Conservation (phyloP, 2,888 invertebrate genomes). For the Actias luna region DNA sequence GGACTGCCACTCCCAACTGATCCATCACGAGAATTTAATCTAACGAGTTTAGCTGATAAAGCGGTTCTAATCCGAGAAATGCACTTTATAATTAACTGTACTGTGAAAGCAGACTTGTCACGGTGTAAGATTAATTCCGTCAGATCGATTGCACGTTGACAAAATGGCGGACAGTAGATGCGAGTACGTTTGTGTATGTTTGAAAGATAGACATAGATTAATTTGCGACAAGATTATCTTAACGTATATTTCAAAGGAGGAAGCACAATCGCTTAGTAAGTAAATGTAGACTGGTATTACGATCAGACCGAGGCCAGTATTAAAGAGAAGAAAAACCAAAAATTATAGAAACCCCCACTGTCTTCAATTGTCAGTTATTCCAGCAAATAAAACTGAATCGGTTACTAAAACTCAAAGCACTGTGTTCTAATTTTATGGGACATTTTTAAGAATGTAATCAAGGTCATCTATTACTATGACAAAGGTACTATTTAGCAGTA, state of each 20-base stretch:
- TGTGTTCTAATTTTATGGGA: no score
- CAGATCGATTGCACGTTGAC: constrained; percentile 1
- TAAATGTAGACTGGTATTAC: no score
- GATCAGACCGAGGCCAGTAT: no score
- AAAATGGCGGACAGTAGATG: not conserved
- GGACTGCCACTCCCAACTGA: constrained; percentile 3
- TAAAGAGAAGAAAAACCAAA: no score
- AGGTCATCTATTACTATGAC: no score
- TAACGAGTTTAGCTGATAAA: constrained; percentile 13
- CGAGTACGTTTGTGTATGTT: not conserved
- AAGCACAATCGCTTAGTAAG: not conserved
- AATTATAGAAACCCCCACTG: no score
- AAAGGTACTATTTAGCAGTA: no score
- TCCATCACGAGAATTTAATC: constrained; percentile 8
- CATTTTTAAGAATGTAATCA: no score
- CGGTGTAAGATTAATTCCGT: not conserved
- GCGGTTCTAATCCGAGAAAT: constrained; percentile 14
- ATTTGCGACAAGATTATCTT: not conserved
- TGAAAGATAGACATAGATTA: not conserved
- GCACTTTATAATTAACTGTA: constrained; percentile 19
- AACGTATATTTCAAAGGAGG: not conserved
- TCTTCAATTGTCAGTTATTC: no score
- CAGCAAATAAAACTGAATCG: no score
- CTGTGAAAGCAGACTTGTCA: constrained; percentile 12
- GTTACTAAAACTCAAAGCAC: no score